Base-by-base conservation (phyloP, 2,888 invertebrate species). In the Toxonevra muliebris region DNA sequence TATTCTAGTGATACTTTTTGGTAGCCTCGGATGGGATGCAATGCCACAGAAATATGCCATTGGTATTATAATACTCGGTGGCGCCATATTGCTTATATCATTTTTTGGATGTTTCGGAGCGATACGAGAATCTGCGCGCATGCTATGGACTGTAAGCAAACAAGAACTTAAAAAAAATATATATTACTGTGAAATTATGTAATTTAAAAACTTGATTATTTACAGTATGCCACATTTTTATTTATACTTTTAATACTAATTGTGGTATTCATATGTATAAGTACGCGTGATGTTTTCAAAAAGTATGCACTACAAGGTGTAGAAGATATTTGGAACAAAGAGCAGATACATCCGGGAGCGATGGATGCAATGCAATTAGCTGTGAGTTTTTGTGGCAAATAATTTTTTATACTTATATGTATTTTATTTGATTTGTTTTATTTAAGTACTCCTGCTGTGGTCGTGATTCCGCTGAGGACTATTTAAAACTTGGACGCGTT, bases 371-470 rank as follows among this genome's bases (percentile, higher is more conserved):
- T 76, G 42, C 81, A 81, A 65, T 72, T 57, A 55, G 74, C 79
- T 60, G 81, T 81, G 58, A 74, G 76, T 60, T 15, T 43, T 30
- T 30, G 30, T 30, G 30, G 30, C n/a, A n/a, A 10, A 10, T 0
- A 30, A 30, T 30, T 30, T 30, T 7, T n/a, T n/a, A n/a, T n/a
- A n/a, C 19, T 57, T 43, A 13, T 12, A 8, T 43, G 40, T 15
- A 48, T 52, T 13, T 45, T 50, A 41, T 58, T 50, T 2, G 10
- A 12, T 8, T 11, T 65, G 9, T 10, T 15, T 53, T 13, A 7
- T 65, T 65, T 1, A 67, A 80, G 80, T 80, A 77, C 73, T 71
- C 74, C 45, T 82, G 84, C 65, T 85, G 86, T 69, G 84, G 84
- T 13, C 76, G 75, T 2, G 73, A 79, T 43, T 79, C 80, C 4